A percentile compares a stretch with the other conserved stretches of the same genome.
phyloP scores from a whole-genome alignment of 2,113 vertebrate species.

The Cyanoramphus novaezelandiae region DNA sequence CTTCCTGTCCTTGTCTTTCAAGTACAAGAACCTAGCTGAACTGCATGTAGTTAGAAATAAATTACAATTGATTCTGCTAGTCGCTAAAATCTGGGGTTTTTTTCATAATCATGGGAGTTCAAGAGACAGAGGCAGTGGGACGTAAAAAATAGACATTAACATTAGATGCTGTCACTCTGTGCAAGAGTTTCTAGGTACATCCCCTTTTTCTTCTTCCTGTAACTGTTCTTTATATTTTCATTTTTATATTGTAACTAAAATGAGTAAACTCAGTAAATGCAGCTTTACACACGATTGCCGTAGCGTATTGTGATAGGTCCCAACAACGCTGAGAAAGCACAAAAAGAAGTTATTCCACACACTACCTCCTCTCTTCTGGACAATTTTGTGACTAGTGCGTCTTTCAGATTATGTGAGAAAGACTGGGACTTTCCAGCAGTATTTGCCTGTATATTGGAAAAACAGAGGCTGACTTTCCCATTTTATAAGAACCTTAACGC shows the following conservation, averaged over 20 bases:
- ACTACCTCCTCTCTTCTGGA: neutral
- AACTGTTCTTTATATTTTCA: neutral
- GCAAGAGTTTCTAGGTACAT: neutral
- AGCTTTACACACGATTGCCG: neutral
- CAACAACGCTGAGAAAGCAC: neutral
- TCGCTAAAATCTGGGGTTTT: neutral
- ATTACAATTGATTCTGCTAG: neutral
- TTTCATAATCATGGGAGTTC: accelerated
- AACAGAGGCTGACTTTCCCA: neutral
- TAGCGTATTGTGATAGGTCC: neutral
- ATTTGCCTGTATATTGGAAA: neutral
- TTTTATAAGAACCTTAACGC: neutral
- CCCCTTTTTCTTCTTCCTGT: neutral
- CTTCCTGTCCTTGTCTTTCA: neutral
- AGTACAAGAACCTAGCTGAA: neutral
- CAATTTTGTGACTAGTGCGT: neutral
- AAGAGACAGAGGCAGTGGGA: neutral
- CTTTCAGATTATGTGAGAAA: neutral
- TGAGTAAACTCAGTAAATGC: neutral
- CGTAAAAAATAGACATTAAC: neutral
- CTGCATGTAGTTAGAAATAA: neutral
- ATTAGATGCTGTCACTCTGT: neutral
- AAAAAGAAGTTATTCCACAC: neutral
- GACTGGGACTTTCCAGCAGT: neutral
- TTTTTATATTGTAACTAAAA: neutral